These are phyloP conservation scores for Drosophila kanekoi DNA, from an alignment of 2,888 invertebrate genomes.

Conservation along the genomic window DNA sequence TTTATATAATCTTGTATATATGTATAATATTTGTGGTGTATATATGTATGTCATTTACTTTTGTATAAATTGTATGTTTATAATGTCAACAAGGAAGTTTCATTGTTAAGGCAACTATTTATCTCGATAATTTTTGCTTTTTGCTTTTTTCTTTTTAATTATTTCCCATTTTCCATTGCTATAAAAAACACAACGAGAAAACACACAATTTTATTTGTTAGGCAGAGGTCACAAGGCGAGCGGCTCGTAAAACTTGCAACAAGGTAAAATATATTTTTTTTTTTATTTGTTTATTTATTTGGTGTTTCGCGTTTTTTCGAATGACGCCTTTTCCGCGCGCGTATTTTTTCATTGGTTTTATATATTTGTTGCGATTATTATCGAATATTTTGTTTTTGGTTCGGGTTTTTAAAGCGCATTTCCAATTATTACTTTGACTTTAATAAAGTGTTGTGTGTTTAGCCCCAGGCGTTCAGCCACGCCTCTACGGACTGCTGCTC, in stretches of 20 bases:
- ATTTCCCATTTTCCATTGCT: constrained; percentile 42
- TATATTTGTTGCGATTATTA: constrained; percentile 2
- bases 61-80: constrained; percentile 41
- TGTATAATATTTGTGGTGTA: constrained; percentile 48
- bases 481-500: too few relatives aligned
- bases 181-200: constrained; percentile 4
- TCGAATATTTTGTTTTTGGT: neutral
- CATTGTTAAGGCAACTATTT: constrained; percentile 77
- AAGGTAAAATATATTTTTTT: constrained; percentile 29
- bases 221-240: constrained; percentile 17
- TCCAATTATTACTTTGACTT: constrained; percentile 3
- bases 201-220: constrained; percentile 16
- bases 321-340: neutral
- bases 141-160: constrained; percentile 30
- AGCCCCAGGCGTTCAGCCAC: too few relatives aligned
- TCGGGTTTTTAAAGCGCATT: constrained; percentile 23
- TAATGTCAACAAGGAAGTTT: constrained; percentile 75
- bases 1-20: constrained; percentile 28
- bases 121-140: constrained; percentile 23
- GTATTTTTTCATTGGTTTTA: neutral
- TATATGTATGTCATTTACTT: constrained; percentile 41
- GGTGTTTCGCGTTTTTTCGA: neutral
- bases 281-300: constrained; percentile 20
- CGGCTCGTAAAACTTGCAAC: constrained; percentile 37
- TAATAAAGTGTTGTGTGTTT: constrained; percentile 9